These are phyloP conservation scores for Rhopalosiphum maidis DNA, from an alignment of 1,140 invertebrate genomes.

Conservation along the genomic window DNA sequence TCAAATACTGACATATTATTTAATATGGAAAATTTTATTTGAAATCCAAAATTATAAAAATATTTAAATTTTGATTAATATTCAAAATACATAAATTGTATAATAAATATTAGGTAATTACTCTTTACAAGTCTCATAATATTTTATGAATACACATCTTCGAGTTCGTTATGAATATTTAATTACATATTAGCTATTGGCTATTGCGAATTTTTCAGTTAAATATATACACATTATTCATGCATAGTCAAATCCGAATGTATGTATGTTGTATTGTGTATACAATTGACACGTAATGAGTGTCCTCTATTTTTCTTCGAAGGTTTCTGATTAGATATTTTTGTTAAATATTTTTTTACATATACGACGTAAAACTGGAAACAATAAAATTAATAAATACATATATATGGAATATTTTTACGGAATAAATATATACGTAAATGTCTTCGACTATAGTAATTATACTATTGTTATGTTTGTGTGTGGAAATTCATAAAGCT, in stretches of 20 bases:
- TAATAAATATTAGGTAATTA: background rate
- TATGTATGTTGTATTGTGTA: background rate
- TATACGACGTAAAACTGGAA: slow-evolving; percentile 33
- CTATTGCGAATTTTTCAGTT: background rate
- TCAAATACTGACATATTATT: background rate
- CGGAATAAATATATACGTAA: slow-evolving; percentile 1
- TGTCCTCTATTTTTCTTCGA: slow-evolving; percentile 19
- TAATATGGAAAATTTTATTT: background rate
- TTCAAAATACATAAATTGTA: background rate
- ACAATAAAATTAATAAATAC: slow-evolving; percentile 16
- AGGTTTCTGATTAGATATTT: slow-evolving; percentile 50
- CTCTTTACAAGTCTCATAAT: background rate
- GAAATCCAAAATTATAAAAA: background rate
- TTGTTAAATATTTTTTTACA: slow-evolving; percentile 44
- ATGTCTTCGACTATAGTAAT: background rate
- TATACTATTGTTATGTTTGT: slow-evolving; percentile 40
- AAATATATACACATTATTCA: background rate
- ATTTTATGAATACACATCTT: background rate
- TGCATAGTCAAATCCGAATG: background rate
- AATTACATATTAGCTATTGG: background rate
- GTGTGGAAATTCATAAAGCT: slow-evolving; percentile 48
- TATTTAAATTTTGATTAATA: background rate
- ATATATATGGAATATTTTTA: slow-evolving; percentile 27
- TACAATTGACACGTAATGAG: slow-evolving; percentile 27
- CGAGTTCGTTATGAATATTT: background rate